Conservation (phyloP, 2,888 invertebrate species). For the Halocaridina rubra region DNA sequence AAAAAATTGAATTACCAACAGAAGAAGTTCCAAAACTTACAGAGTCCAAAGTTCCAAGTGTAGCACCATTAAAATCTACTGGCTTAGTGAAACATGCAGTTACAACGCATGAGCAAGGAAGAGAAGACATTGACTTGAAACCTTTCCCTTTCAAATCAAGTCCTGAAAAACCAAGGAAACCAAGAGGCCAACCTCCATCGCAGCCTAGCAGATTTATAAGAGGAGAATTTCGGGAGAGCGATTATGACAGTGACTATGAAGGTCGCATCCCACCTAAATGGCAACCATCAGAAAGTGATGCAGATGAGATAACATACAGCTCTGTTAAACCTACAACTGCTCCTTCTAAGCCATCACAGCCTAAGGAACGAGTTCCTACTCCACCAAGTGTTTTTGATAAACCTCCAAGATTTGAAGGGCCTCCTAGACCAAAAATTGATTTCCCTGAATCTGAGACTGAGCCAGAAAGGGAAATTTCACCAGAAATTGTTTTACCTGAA, state of each 20-base stretch:
- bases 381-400: slow-evolving; percentile 76
- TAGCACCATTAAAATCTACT: slow-evolving; percentile 53
- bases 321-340: slow-evolving; percentile 69
- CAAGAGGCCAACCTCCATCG: slow-evolving; percentile 71
- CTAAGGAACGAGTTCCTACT: slow-evolving; percentile 58
- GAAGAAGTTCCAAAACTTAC: background rate
- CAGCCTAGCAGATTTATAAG: slow-evolving; percentile 77
- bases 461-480: slow-evolving; percentile 29
- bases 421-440: slow-evolving; percentile 63
- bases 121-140: slow-evolving; percentile 68
- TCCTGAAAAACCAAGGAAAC: slow-evolving; percentile 67
- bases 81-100: slow-evolving; percentile 53
- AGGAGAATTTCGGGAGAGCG: slow-evolving; percentile 77
- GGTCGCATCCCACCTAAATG: slow-evolving; percentile 73
- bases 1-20: background rate
- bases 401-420: slow-evolving; percentile 71
- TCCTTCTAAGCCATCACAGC: slow-evolving; percentile 2
- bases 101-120: slow-evolving; percentile 29
- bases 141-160: slow-evolving; percentile 72
- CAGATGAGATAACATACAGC: slow-evolving; percentile 74
- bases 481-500: slow-evolving; percentile 34
- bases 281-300: slow-evolving; percentile 75
- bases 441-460: slow-evolving; percentile 63
- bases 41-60: slow-evolving; percentile 11
- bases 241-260: slow-evolving; percentile 80